Evolutionary conservation across 2,888 invertebrate species (phyloP), one percentile per base, ranked within the genome.

Genomic region (Ichneumoninae sp.): DNA sequence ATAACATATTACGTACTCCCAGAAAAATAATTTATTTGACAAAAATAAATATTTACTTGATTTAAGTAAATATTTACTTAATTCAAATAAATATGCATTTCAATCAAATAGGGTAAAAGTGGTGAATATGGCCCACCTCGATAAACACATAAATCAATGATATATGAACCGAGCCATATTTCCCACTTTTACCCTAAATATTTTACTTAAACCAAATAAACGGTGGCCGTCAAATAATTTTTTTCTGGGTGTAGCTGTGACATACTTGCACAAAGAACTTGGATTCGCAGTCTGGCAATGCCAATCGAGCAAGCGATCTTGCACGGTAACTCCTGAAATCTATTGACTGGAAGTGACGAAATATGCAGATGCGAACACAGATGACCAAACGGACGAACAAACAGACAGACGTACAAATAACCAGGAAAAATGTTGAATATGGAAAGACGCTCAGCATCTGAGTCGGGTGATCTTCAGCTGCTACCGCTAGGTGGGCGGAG

Each of bases 371-470:
- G 54, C 22, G 8, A 44, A 22, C 10, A 7, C 30, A 47, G 30
- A 73, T 0, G 7, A 19, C 26, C 19, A 68, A 30, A 44, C 4
- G n/a, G 10, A 26, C 19, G 66, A 79, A 70, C 0, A 3, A 26
- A 22, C 30, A 66, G 50, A 26, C 16, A 26, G 22, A 68, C 7
- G 47, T 16, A 63, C 44, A 47, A 65, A 47, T 47, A 36, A 65
- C 44, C 52, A 30, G 22, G 47, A 54, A 57, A 79, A 70, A 16
- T 47, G 47, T 75, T 63, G 44, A 54, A 52, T 57, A 81, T 40
- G 70, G 69, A 70, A 85, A 87, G 81, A 77, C 84, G 78, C 79
- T 69, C 65, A 10, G 30, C 13, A 44, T 47, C 22, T 60, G 68
- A 26, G 63, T 44, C 54, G 50, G 19, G 71, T 40, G 80, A 33